Evolutionary conservation across 1,140 invertebrate genomes (phyloP), one percentile per base, ranked within the genome.

Genomic region (Dryas iulia): DNA sequence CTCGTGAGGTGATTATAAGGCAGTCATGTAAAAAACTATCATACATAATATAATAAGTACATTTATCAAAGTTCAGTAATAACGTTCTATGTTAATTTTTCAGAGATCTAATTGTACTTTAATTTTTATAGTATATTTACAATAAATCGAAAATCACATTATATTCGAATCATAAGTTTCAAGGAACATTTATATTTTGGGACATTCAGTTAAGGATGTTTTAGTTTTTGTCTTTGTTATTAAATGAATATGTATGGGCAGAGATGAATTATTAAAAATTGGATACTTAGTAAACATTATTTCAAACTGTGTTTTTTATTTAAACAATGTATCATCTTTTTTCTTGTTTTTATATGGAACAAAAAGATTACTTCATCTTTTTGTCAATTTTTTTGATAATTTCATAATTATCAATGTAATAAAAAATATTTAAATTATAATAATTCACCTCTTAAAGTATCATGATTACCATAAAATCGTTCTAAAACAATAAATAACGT

Each of bases 31-130:
- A 66, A 66, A 67, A 62, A 63, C 53, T 59, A 63, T 28, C 59
- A 10, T 63, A 63, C 39, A 25, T 65, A 73, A n/a, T n/a, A n/a
- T n/a, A n/a, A n/a, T 68, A 70, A 69, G 61, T 70, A 70, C 68
- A 56, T 68, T 68, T 68, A 61, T 53, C 35, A 67, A 61, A 61
- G 12, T 66, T 66, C 39, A 66, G 28, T 18, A 60, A 53, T 66
- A 66, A 33, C 4, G 4, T 61, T 68, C 30, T 28, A 61, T 68
- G 65, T 57, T 31, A 18, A 61, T 30, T 31, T n/a, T 12, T 59
- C 59, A 78, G 73, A 81, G 73, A 78, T 79, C 82, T 79, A 76
- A 58, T 82, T 82, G 82, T 83, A 83, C 82, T 81, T 73, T 71
- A 73, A 65, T 60, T 71, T 74, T 71, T 35, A 63, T 67, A 73